Percentiles rank a stretch among this genome's conserved stretches.
Conservation (phyloP, 2,113 vertebrate genomes). For the Aepyceros melampus region DNA sequence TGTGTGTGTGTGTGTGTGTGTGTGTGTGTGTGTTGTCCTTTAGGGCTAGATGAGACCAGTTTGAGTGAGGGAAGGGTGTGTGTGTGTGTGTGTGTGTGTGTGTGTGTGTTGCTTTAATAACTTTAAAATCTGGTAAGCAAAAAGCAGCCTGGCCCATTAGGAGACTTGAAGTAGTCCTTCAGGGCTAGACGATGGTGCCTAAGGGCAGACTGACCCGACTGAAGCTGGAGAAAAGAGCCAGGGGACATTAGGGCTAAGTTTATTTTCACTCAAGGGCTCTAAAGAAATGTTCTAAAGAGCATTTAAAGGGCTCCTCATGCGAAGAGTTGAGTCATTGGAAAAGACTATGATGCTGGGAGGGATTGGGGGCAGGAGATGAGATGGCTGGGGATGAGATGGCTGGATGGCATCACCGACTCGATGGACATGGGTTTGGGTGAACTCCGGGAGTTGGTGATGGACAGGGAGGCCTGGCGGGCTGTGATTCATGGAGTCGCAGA, state of each 20-base stretch:
- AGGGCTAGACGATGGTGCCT: not conserved
- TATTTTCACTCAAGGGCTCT: not conserved
- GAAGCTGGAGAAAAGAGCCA: not conserved
- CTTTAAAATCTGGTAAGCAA: not conserved
- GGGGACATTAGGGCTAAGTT: not conserved
- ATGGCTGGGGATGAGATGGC: not conserved
- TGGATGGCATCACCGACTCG: not conserved
- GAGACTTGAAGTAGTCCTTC: not conserved
- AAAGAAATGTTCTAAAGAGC: not conserved
- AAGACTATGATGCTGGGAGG: not conserved
- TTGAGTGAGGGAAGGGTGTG: not conserved
- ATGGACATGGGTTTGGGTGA: rapidly evolving
- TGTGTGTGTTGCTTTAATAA: not conserved
- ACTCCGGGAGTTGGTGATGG: not conserved
- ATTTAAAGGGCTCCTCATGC: too few relatives aligned
- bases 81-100: not conserved
- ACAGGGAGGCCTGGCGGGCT: not conserved
- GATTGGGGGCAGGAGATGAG: not conserved
- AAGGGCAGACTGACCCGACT: not conserved
- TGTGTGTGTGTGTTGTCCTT: too few relatives aligned
- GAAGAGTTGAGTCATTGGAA: not conserved
- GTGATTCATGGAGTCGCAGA: rapidly evolving
- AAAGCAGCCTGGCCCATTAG: not conserved
- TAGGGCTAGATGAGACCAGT: too few relatives aligned
- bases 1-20: too few relatives aligned